phyloP scores from a whole-genome alignment of 2,113 vertebrate species.

The Procavia capensis region DNA sequence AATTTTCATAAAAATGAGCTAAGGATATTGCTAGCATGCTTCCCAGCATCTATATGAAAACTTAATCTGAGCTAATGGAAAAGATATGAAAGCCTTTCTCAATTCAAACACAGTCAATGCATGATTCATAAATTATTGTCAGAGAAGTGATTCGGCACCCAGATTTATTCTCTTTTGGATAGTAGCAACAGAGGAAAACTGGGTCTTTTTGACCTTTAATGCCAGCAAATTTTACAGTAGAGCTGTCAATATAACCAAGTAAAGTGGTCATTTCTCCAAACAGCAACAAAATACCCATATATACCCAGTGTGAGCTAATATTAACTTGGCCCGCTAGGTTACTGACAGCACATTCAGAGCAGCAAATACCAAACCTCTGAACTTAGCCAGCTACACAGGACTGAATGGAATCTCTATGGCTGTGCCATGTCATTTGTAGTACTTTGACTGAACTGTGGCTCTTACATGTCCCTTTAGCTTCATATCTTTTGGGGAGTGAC shows the following conservation, averaged over 20 bases:
- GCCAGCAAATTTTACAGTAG: slow-evolving; percentile 96
- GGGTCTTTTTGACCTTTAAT: slow-evolving; percentile 96
- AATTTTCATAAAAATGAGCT: slow-evolving; percentile 99
- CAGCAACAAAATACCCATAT: slow-evolving; percentile 87
- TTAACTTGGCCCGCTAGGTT: slow-evolving; percentile 88
- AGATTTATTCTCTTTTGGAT: slow-evolving; percentile 96
- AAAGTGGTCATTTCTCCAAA: slow-evolving; percentile 94
- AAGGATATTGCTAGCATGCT: slow-evolving; percentile 99
- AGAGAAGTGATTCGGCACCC: slow-evolving; percentile 98
- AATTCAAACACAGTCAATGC: slow-evolving; percentile 98
- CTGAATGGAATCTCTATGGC: slow-evolving; percentile 84
- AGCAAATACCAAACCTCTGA: slow-evolving; percentile 82
- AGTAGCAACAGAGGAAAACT: slow-evolving; percentile 91
- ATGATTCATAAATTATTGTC: slow-evolving; percentile 99
- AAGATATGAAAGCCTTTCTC: slow-evolving; percentile 99
- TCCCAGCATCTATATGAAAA: slow-evolving; percentile 99
- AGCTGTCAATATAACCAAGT: slow-evolving; percentile 97
- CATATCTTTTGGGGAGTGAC: background rate
- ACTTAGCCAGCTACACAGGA: slow-evolving; percentile 78
- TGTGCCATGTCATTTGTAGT: slow-evolving; percentile 90
- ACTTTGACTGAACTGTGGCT: slow-evolving; percentile 74
- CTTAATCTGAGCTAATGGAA: slow-evolving; percentile 99
- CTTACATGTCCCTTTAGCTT: background rate
- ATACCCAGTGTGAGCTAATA: slow-evolving; percentile 89
- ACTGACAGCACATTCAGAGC: slow-evolving; percentile 83